Conservation (phyloP, 2,888 invertebrate genomes). For the Neelides folsomi region DNA sequence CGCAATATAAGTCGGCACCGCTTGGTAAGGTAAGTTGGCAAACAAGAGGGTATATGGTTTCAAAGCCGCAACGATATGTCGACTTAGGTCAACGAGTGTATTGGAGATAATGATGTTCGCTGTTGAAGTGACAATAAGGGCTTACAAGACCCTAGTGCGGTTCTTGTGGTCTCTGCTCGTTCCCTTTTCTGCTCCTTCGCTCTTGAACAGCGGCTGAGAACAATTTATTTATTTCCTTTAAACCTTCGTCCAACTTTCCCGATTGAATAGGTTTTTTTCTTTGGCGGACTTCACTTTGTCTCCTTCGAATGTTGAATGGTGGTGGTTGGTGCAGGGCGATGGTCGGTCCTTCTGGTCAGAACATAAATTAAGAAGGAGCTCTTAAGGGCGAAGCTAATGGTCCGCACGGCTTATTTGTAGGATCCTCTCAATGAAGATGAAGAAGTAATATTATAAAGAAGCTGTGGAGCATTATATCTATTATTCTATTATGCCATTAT, state of each 20-base stretch:
- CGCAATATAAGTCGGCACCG: too few relatives aligned
- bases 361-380: slow-evolving; percentile 14
- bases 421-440: slow-evolving; percentile 9
- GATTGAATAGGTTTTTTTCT: slow-evolving; percentile 5
- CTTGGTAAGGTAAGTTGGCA: not conserved
- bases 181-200: not conserved
- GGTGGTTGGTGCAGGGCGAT: not conserved
- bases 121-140: slow-evolving; percentile 7
- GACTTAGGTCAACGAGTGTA: slow-evolving; percentile 18
- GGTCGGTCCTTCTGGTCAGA: slow-evolving; percentile 11
- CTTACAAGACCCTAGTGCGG: too few relatives aligned
- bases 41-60: slow-evolving; percentile 1
- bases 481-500: too few relatives aligned
- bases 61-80: slow-evolving; percentile 2
- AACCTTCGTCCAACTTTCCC: not conserved
- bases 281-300: not conserved
- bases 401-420: slow-evolving; percentile 12
- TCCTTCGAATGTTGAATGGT: not conserved
- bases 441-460: slow-evolving; percentile 2
- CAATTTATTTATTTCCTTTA: too few relatives aligned
- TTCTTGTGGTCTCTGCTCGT: not conserved
- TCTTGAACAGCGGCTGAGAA: not conserved
- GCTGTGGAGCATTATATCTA: too few relatives aligned
- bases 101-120: slow-evolving; percentile 18
- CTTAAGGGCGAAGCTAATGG: slow-evolving; percentile 10